Evolutionary conservation across 2,113 vertebrate species (phyloP).

Genomic region (Telmatochromis bifrenatus): DNA sequence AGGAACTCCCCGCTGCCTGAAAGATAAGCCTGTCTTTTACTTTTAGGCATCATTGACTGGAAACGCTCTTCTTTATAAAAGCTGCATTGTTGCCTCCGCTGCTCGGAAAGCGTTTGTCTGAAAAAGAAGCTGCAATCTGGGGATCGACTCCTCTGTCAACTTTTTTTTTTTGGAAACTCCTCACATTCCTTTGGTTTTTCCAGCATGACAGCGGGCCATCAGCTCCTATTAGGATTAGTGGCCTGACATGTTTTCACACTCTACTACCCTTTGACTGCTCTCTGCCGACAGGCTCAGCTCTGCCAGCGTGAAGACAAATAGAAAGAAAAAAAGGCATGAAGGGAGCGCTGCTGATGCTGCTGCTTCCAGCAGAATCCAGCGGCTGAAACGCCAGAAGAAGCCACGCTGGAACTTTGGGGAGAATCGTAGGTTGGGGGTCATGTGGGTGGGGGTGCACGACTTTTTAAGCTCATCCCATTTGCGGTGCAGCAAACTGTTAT

Average conservation of each 20-base stretch:
- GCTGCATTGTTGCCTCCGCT: conserved; percentile 9
- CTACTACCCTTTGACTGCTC: conserved; percentile 46
- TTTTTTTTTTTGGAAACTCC: conserved; percentile 11
- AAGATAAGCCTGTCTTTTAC: neutral
- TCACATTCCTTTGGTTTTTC: conserved; percentile 55
- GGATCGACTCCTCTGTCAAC: conserved; percentile 17
- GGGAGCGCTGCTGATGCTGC: neutral
- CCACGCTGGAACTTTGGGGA: conserved; percentile 1
- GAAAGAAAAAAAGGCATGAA: neutral
- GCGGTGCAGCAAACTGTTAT: neutral
- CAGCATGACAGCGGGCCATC: conserved; percentile 65
- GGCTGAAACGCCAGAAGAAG: conserved; percentile 24
- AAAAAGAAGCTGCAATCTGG: conserved; percentile 45
- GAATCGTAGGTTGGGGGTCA: neutral
- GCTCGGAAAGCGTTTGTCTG: conserved; percentile 33
- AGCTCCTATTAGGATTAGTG: conserved; percentile 67
- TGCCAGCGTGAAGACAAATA: neutral
- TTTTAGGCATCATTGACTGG: neutral
- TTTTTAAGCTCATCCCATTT: neutral
- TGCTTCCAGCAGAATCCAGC: neutral
- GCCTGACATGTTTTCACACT: conserved; percentile 60
- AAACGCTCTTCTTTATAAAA: conserved; percentile 7
- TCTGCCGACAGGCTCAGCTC: conserved; percentile 23
- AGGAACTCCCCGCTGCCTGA: conserved; percentile 9
- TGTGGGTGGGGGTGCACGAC: neutral